Percentiles rank a stretch among this genome's conserved stretches.
phyloP scores from a whole-genome alignment of 92 coral and sea anemone genomes.

The Plumapathes pennacea region DNA sequence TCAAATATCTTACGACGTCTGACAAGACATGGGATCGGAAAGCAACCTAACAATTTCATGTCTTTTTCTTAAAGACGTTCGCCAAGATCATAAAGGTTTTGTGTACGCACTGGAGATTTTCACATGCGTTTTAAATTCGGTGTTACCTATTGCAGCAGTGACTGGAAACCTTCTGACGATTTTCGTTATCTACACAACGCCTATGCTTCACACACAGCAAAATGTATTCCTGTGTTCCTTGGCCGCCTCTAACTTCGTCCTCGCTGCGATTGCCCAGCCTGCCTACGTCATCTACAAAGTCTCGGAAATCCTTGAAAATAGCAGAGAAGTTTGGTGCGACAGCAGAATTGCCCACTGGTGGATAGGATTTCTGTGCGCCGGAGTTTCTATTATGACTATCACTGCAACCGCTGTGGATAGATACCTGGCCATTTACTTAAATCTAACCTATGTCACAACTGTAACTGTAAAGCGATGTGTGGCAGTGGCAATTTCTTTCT shows the following conservation, averaged over 20 bases:
- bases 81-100: no score
- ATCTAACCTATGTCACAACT: slow-evolving; percentile 16
- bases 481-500: neutral
- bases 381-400: slow-evolving; percentile 15
- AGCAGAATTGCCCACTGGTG: no score
- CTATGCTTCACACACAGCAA: slow-evolving; percentile 10
- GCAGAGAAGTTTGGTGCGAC: no score
- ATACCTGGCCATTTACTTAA: slow-evolving; percentile 16
- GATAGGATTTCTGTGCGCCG: slow-evolving; percentile 23
- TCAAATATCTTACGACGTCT: no score
- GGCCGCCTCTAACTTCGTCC: slow-evolving; percentile 33
- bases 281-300: slow-evolving; percentile 8
- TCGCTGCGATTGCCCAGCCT: slow-evolving; percentile 29
- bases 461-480: slow-evolving; percentile 21
- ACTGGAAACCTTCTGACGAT: slow-evolving; percentile 18
- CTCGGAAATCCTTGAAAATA: slow-evolving; percentile 4
- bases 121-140: slow-evolving; percentile 3
- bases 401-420: slow-evolving; percentile 29
- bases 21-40: no score
- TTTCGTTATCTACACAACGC: slow-evolving; percentile 25
- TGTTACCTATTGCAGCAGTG: slow-evolving; percentile 13
- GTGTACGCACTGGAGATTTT: slow-evolving; percentile 1
- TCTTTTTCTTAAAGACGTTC: no score
- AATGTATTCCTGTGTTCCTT: slow-evolving; percentile 34
- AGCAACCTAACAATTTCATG: no score